These are phyloP conservation scores for Tiliqua scincoides DNA, from an alignment of 2,113 vertebrate genomes.

Conservation along the genomic window DNA sequence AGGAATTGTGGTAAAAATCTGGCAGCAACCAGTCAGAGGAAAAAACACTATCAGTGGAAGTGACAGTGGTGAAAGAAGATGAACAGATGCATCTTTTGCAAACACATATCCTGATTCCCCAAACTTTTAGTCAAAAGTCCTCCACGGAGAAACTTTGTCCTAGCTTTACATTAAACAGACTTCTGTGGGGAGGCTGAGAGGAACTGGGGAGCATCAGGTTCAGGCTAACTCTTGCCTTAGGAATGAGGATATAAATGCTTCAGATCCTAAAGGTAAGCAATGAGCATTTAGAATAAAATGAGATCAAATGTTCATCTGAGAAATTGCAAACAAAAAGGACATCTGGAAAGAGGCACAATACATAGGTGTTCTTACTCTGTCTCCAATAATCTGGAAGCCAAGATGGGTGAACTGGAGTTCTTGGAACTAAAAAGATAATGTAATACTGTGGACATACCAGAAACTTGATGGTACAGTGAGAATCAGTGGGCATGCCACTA, in stretches of 20 bases:
- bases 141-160: too few relatives aligned
- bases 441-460: too few relatives aligned
- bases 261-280: neutral
- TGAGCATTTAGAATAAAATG: neutral
- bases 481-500: neutral
- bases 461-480: too few relatives aligned
- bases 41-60: too few relatives aligned
- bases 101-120: too few relatives aligned
- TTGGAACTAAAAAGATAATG: neutral
- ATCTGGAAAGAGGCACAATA: neutral
- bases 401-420: neutral
- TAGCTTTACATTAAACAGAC: neutral
- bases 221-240: neutral
- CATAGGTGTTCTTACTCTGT: too few relatives aligned
- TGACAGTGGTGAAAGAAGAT: too few relatives aligned
- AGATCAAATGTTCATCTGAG: neutral
- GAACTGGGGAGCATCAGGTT: neutral
- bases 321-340: neutral
- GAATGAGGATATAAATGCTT: neutral
- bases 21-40: too few relatives aligned
- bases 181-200: too few relatives aligned
- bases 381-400: neutral
- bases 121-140: too few relatives aligned
- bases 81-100: too few relatives aligned
- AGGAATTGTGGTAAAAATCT: too few relatives aligned